Conservation (phyloP, 2,888 invertebrate species). For the Heliconius charithonia region DNA sequence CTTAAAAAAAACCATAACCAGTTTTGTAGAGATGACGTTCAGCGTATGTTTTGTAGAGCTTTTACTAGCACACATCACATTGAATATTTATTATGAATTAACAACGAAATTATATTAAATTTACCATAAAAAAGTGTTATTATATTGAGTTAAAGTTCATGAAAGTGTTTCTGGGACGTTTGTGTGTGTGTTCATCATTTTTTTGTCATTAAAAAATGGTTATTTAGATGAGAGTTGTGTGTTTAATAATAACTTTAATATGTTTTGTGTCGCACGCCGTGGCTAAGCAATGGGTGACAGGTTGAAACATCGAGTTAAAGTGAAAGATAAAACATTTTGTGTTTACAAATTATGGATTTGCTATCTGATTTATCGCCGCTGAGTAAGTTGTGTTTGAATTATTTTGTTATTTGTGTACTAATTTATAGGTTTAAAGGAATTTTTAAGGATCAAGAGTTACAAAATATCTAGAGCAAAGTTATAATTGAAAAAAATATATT, state of each 20-base stretch:
- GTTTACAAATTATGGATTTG: constrained; percentile 72
- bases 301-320: constrained; percentile 75
- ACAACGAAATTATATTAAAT: constrained; percentile 36
- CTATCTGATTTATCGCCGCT: constrained; percentile 72
- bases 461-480: neutral
- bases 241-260: constrained; percentile 49
- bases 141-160: constrained; percentile 18
- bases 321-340: constrained; percentile 71
- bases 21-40: constrained; percentile 75
- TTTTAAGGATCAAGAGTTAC: neutral
- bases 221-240: constrained; percentile 55
- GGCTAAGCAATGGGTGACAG: constrained; percentile 79
- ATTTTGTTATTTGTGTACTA: neutral
- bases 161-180: constrained; percentile 9
- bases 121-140: constrained; percentile 26
- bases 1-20: constrained; percentile 68
- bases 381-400: constrained; percentile 60
- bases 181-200: constrained; percentile 10
- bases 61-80: constrained; percentile 51
- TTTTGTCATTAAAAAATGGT: neutral
- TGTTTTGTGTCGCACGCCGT: constrained; percentile 53
- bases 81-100: constrained; percentile 46
- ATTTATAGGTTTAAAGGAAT: neutral
- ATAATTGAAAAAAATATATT: neutral
- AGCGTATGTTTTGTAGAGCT: constrained; percentile 69